Evolutionary conservation across 2,797 vertebrate genomes (phyloP), one percentile per base, ranked within the genome.

Genomic region (Arrhamphus sclerolepis): DNA sequence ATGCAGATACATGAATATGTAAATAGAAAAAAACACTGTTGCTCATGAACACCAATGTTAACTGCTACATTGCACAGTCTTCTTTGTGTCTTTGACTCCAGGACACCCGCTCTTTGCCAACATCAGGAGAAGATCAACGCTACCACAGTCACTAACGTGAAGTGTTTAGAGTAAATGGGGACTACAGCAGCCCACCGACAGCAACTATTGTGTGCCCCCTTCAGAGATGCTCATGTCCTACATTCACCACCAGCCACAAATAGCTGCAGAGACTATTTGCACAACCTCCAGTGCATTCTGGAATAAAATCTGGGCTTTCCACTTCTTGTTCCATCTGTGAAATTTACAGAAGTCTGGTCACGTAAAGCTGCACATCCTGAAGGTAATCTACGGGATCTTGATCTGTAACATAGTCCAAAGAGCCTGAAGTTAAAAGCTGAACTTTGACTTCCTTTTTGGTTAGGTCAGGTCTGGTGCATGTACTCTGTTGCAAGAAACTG

Each of bases 361-460:
- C 57, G 34, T 63, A 72, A 85, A 38, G 24, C 60, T 4, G 20
- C 20, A 50, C 50, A 62, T 66, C 54, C 63, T 79, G 76, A 65
- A 63, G 55, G 89, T 85, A 92, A 89, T 75, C 72, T 57, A 28
- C 56, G 62, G 55, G 78, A 82, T 91, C 86, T 84, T 11, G 46
- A 90, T 91, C 75, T 83, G 59, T 47, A 65, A 73, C 62, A 61
- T 47, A 52, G 62, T 65, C 48, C 6, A 11, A 18, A 31, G 38
- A 64, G 58, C 10, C 16, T 66, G 19, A 11, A 64, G 56, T 56
- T 63, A 67, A 77, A n/a, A 81, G 66, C 74, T 58, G 75, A 62
- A 42, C 47, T 48, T 65, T 46, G 62, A 79, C 73, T 86, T 87
- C 78, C 78, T 81, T 31, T 67, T 48, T 57, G 54, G 43, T 47